phyloP scores from a whole-genome alignment of 2,113 vertebrate species.

The Bubo blakistoni region DNA sequence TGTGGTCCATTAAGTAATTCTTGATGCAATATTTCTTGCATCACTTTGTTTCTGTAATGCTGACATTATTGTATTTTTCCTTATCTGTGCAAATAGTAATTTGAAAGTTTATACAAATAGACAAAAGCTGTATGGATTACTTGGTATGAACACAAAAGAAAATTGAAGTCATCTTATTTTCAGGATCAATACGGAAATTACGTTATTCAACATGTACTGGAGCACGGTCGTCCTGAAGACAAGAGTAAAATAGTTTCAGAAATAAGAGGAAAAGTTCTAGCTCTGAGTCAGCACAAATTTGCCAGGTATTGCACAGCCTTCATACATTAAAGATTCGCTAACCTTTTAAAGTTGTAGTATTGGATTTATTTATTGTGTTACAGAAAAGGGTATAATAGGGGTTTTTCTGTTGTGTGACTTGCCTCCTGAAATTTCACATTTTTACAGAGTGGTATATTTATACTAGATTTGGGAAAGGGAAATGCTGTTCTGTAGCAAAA shows the following conservation, averaged over 20 bases:
- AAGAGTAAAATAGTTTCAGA: conserved; percentile 98
- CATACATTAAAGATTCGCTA: background rate
- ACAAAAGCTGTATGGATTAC: background rate
- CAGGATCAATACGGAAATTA: conserved; percentile 99
- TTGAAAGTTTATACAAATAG: background rate
- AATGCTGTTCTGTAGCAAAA: background rate
- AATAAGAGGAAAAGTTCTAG: conserved; percentile 93
- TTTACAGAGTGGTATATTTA: background rate
- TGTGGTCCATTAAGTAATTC: background rate
- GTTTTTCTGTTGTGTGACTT: background rate
- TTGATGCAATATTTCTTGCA: background rate
- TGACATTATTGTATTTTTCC: background rate
- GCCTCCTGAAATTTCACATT: background rate
- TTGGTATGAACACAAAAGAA: background rate
- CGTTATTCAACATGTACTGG: conserved; percentile 97
- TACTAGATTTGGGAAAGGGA: background rate
- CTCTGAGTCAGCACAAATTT: conserved; percentile 98
- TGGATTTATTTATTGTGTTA: background rate
- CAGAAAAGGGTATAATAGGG: background rate
- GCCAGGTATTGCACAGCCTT: conserved; percentile 82
- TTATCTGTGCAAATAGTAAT: background rate
- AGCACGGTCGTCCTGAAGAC: conserved; percentile 95
- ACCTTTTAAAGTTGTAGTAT: background rate
- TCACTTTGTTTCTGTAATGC: background rate
- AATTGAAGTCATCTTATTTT: conserved; percentile 41